Evolutionary conservation across 2,113 vertebrate genomes (phyloP).

Genomic region (Genyomyrus donnyi): DNA sequence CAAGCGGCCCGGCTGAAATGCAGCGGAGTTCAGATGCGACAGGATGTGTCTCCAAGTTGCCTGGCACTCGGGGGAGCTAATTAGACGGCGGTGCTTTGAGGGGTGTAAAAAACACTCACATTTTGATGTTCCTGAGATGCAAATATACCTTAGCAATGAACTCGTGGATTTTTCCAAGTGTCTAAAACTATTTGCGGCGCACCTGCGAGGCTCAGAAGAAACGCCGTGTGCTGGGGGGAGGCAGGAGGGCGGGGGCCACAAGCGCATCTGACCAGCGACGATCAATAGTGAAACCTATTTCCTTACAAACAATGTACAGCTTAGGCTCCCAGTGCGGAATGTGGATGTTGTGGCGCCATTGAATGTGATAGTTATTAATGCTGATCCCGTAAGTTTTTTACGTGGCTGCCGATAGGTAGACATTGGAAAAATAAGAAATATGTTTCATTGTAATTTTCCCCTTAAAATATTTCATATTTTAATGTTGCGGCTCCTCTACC

Average conservation of each 20-base stretch:
- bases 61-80: constrained; percentile 27
- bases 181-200: constrained; percentile 25
- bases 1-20: constrained; percentile 17
- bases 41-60: constrained; percentile 23
- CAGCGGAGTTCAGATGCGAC: constrained; percentile 17
- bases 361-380: neutral
- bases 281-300: constrained; percentile 9
- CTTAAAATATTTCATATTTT: neutral
- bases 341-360: neutral
- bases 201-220: constrained; percentile 18
- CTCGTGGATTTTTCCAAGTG: constrained; percentile 19
- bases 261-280: constrained; percentile 13
- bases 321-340: neutral
- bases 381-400: neutral
- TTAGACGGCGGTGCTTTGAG: constrained; percentile 18
- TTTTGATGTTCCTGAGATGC: constrained; percentile 9
- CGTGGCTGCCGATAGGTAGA: neutral
- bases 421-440: neutral
- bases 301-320: neutral
- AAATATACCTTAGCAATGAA: constrained; percentile 15
- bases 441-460: neutral
- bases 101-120: neutral
- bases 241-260: neutral
- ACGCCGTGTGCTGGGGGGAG: neutral
- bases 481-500: neutral